These are phyloP conservation scores for Synergus japonicus DNA, from an alignment of 2,888 invertebrate species.

Conservation along the genomic window DNA sequence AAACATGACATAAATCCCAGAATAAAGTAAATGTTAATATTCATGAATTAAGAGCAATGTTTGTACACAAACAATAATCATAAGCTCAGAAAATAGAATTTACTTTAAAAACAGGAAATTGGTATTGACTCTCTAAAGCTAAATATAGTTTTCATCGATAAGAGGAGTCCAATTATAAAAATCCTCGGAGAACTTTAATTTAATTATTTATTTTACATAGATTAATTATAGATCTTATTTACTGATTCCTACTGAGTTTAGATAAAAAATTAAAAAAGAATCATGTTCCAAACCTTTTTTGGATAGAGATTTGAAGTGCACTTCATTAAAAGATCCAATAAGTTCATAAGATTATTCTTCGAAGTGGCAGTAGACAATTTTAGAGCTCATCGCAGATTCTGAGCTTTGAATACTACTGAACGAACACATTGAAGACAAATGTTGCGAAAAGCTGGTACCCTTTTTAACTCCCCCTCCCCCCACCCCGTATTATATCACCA, in stretches of 20 bases:
- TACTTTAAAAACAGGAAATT: too few species aligned
- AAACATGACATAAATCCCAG: too few species aligned
- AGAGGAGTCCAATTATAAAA: neutral
- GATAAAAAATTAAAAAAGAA: neutral
- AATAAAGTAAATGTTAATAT: too few species aligned
- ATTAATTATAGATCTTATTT: neutral
- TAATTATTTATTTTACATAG: neutral
- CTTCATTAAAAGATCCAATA: slow-evolving; percentile 25
- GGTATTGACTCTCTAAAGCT: too few species aligned
- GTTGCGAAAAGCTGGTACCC: slow-evolving; percentile 40
- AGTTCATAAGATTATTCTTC: slow-evolving; percentile 32
- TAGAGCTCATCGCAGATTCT: slow-evolving; percentile 10
- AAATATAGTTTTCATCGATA: too few species aligned
- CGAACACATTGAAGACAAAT: slow-evolving; percentile 30
- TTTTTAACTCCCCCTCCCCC: neutral
- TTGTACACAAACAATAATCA: too few species aligned
- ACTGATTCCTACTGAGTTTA: neutral
- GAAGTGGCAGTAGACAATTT: slow-evolving; percentile 24
- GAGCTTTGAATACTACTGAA: slow-evolving; percentile 32
- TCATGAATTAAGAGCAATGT: too few species aligned
- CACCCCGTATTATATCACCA: neutral
- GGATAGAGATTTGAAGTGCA: neutral
- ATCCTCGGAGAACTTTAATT: neutral
- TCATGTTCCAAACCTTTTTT: neutral
- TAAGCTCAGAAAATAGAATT: too few species aligned